These are phyloP conservation scores for Anhinga rufa DNA, from an alignment of 2,113 vertebrate genomes.

Conservation along the genomic window DNA sequence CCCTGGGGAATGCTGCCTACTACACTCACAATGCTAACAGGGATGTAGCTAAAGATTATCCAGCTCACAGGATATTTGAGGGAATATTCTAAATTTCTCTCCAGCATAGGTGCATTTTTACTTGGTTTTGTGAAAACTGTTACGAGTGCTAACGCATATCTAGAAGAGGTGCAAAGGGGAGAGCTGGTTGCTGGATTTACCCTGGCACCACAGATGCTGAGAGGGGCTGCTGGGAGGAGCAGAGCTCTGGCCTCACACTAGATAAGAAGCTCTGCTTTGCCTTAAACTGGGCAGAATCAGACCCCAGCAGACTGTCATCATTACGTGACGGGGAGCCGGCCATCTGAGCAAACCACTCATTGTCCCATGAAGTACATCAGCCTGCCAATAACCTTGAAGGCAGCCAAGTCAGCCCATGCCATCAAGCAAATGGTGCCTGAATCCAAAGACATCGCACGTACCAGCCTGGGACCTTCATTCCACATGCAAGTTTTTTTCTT, in stretches of 20 bases:
- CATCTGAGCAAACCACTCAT: neutral
- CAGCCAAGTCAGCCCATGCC: neutral
- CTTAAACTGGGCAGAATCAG: neutral
- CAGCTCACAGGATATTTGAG: neutral
- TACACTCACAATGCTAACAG: neutral
- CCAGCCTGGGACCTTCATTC: neutral
- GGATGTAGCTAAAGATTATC: neutral
- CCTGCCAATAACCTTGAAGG: neutral
- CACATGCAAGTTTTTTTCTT: neutral
- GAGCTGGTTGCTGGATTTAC: neutral
- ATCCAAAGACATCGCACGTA: neutral
- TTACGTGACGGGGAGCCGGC: rapidly evolving
- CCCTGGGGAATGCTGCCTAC: neutral
- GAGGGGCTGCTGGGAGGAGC: neutral
- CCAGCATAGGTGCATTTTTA: neutral
- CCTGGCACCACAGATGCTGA: neutral
- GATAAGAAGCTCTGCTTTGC: neutral
- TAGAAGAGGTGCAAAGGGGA: neutral
- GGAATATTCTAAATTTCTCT: neutral
- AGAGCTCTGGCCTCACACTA: neutral
- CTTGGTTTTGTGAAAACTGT: neutral
- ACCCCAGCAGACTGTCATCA: neutral
- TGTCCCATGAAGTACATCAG: neutral
- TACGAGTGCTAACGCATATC: neutral
- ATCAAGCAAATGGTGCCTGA: neutral